Evolutionary conservation across 2,113 vertebrate species (phyloP), one percentile per base, ranked within the genome.

Genomic region (Gobio gobio): DNA sequence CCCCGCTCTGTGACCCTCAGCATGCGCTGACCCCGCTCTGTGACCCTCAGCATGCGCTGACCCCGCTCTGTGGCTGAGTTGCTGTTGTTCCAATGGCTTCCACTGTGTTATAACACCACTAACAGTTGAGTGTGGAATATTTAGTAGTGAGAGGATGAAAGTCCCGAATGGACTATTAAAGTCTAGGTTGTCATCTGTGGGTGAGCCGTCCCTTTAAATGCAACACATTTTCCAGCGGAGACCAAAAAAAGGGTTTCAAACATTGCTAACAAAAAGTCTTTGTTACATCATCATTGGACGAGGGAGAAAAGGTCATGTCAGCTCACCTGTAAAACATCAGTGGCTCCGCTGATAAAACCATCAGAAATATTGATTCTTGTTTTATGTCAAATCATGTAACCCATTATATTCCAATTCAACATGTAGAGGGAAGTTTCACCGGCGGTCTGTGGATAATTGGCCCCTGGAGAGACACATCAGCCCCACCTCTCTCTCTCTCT

Each of bases 321-420:
- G 10, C 18, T 40, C 36, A 43, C 66, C 36, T 70, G 29, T 9
- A 10, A 58, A 78, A 45, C 22, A 58, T 77, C 49, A 56, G 3
- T 22, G 10, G 5, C 4, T 58, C 29, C 36, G 9, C 77, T 61
- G 22, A 45, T 79, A 10, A 7, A 40, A 45, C 56, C 29, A 16
- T 45, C 58, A 63, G 76, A 78, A 79, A 61, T 79, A 79, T 79
- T 63, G 77, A 79, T 63, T 79, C 77, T 18, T 45, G 77, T 79
- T 61, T 79, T n/a, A 59, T 79, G 77, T 78, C 40, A 63, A 3
- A 79, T 77, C 29, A 77, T 77, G 36, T 77, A 56, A 36, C 51
- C 75, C 51, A 77, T 63, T 61, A 63, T 61, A 79, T 24, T 61
- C 6, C 20, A 0, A 61, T 43, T 78, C 36, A 26, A 43, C 76